Evolutionary conservation across 2,113 vertebrate genomes (phyloP), one percentile per base, ranked within the genome.

Genomic region (Genyomyrus donnyi): DNA sequence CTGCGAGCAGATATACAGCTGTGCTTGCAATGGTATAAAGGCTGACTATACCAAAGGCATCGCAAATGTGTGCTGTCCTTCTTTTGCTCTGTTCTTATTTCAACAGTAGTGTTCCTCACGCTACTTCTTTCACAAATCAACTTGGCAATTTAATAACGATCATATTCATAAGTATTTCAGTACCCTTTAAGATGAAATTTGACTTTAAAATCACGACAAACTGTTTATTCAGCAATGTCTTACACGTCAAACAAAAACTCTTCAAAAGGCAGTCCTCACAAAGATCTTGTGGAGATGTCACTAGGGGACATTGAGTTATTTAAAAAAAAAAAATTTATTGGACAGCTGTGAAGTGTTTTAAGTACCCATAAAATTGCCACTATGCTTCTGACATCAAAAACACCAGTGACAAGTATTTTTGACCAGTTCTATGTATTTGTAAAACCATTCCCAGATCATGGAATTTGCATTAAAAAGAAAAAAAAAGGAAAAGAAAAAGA

Each of bases 151-250:
- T 31, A 70, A 70, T 42, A 35, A 80, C 39, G 0, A 80, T 8
- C 74, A 42, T 42, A 80, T 80, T 42, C 15, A 80, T 2, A 80
- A 42, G 35, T 19, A 80, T 80, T 80, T 42, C 74, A 6, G 35
- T 77, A 31, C 13, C 13, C 27, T 77, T 77, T 77, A 77, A 39
- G 5, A 19, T 77, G 31, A 39, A 77, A 39, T 77, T 35, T 70
- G 0, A 66, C 62, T 92, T 85, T 88, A 84, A 88, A 11, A 90
- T 91, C 91, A 46, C 87, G 92, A 66, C 24, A 66, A 66, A 11
- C 7, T 66, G 24, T 70, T 70, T 31, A 66, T 27, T 66, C 62
- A 66, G 62, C n/a, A 27, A 11, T 27, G 62, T 66, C n/a, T 27
- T 66, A 66, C 9, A 66, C n/a, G 62, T 70, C 27, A 27, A 31